Base-by-base conservation (phyloP, 2,888 invertebrate genomes). In the Hyalella azteca region DNA sequence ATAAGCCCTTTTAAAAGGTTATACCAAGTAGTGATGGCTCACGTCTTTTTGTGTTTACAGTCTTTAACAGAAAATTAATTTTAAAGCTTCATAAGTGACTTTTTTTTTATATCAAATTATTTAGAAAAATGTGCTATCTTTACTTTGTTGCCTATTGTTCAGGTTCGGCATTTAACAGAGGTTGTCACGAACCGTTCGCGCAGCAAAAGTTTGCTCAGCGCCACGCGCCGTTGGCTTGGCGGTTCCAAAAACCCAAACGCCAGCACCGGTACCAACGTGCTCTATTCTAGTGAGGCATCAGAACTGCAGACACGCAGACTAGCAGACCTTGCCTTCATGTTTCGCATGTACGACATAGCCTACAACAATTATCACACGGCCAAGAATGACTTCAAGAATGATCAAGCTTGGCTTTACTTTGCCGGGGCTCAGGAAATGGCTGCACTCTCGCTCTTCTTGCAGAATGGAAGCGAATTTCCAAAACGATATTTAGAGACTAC, bases 351-450 rank as follows among this genome's bases (percentile, higher is more conserved):
- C 89, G 92, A 93, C 85, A 91, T 95, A 85, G 96, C 98, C 9
- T 97, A 95, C 89, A 81, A 78, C 88, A 92, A 95, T 0, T 99
- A 98, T 89, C 97, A 98, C 88, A 93, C 94, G 59, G 95, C 97
- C n/a, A 98, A 98, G 89, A 92, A 97, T 78, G 99, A 99, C 88
- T 98, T 98, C 88, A 95, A 94, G 87, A 94, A 94, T 1, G 98
- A 99, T 88, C 95, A 96, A 85, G 98, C 98, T 0, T 98, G 97
- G 97, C 91, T 97, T 40, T 95, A 98, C 88, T 97, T 95, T 88
- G 97, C 98, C 0, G 97, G 98, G 13, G 97, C 98, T 5, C 89
- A 97, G 76, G 97, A 97, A 90, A 97, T 98, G 97, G 97, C 97
- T 7, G 95, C 95, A 15, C 88, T 98, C 40, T 93, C 94, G 97